Percentiles rank a stretch among this genome's conserved stretches.
phyloP scores from a whole-genome alignment of 2,797 vertebrate species.

The Coranthus polyacanthus region DNA sequence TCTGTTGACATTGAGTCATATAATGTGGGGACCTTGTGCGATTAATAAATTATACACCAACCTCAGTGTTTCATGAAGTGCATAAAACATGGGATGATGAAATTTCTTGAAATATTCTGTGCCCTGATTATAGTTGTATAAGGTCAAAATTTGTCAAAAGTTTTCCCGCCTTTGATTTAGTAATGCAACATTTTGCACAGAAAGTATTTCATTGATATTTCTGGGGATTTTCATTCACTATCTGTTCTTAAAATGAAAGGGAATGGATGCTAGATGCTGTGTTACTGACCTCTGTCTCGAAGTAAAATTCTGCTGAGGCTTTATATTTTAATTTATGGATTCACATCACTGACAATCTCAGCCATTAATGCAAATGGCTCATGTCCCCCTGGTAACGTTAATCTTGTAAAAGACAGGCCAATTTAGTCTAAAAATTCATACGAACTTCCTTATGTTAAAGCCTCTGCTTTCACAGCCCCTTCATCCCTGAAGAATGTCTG shows the following conservation, averaged over 20 bases:
- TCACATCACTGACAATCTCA: background rate
- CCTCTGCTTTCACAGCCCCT: slow-evolving; percentile 15
- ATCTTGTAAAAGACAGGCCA: background rate
- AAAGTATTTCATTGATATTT: background rate
- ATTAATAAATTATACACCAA: slow-evolving; percentile 58
- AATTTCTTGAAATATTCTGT: slow-evolving; percentile 60
- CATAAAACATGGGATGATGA: slow-evolving; percentile 62
- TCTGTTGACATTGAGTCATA: slow-evolving; percentile 51
- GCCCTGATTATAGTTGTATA: slow-evolving; percentile 17
- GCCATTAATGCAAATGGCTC: background rate
- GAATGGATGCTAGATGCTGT: background rate
- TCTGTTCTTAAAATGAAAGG: background rate
- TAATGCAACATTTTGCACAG: background rate
- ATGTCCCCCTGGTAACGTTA: background rate
- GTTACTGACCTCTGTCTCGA: background rate
- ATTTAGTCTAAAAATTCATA: background rate
- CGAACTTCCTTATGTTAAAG: slow-evolving; percentile 8
- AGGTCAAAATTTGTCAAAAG: slow-evolving; percentile 50
- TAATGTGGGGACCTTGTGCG: slow-evolving; percentile 20
- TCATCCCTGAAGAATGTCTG: slow-evolving; percentile 25
- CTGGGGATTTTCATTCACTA: background rate
- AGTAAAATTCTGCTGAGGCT: background rate
- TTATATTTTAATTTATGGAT: background rate
- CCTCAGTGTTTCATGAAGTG: slow-evolving; percentile 28
- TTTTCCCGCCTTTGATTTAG: slow-evolving; percentile 9